Conservation (phyloP, 2,888 invertebrate genomes). For the Scaptomyza polygonia region DNA sequence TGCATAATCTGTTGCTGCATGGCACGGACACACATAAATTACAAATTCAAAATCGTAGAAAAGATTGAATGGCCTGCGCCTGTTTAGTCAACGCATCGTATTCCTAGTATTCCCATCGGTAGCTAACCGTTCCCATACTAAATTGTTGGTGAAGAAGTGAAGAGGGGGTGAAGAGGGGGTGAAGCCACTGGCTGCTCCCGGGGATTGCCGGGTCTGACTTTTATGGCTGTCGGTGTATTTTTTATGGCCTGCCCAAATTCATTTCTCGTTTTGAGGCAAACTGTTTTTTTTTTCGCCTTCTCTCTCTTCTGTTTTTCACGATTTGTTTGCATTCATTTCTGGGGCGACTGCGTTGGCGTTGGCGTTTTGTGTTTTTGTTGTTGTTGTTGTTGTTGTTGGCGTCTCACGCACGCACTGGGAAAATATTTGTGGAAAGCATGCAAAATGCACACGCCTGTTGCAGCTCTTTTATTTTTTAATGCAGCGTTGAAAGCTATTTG, state of each 20-base stretch:
- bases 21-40: slow-evolving; percentile 58
- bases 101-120: slow-evolving; percentile 7
- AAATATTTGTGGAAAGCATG: slow-evolving; percentile 76
- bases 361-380: slow-evolving; percentile 46
- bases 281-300: slow-evolving; percentile 2
- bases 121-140: slow-evolving; percentile 22
- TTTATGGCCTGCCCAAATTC: slow-evolving; percentile 72
- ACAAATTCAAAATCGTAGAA: slow-evolving; percentile 64
- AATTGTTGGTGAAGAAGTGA: background rate
- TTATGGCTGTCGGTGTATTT: slow-evolving; percentile 78
- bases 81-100: slow-evolving; percentile 16
- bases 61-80: slow-evolving; percentile 69
- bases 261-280: slow-evolving; percentile 64
- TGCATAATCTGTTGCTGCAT: slow-evolving; percentile 75
- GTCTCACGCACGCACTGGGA: slow-evolving; percentile 60
- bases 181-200: slow-evolving; percentile 62
- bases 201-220: slow-evolving; percentile 76
- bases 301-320: slow-evolving; percentile 25
- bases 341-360: slow-evolving; percentile 54
- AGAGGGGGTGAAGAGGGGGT: background rate
- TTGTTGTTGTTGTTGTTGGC: slow-evolving; percentile 39
- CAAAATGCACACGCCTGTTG: slow-evolving; percentile 72
- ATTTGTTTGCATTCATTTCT: slow-evolving; percentile 74
- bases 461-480: slow-evolving; percentile 68
- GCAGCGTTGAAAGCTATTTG: slow-evolving; percentile 78